A percentile compares a stretch with the other conserved stretches of the same genome.
phyloP scores from a whole-genome alignment of 2,113 vertebrate genomes.

The Speoplatyrhinus poulsoni region DNA sequence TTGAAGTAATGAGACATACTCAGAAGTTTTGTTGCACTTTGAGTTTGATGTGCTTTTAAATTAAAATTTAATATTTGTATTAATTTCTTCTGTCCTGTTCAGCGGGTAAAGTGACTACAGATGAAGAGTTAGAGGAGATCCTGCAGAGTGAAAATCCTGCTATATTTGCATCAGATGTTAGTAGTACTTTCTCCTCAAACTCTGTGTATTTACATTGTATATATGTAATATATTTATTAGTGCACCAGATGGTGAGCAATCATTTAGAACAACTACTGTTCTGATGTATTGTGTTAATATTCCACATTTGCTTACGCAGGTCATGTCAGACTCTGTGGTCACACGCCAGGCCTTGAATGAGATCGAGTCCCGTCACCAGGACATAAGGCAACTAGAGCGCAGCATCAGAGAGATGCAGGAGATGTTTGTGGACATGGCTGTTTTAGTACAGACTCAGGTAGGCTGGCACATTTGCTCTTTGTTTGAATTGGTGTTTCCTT shows the following conservation, averaged over 20 bases:
- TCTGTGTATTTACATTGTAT: background rate
- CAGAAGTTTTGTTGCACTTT: background rate
- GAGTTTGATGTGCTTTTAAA: background rate
- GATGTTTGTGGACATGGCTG: constrained; percentile 86
- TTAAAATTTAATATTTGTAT: background rate
- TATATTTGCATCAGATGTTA: constrained; percentile 87
- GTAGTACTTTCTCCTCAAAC: constrained; percentile 33
- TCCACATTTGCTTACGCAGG: constrained; percentile 62
- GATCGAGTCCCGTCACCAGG: constrained; percentile 87
- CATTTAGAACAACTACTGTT: too few species aligned
- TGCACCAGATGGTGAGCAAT: too few species aligned
- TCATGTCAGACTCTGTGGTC: constrained; percentile 78
- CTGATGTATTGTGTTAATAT: too few species aligned
- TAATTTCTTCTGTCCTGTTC: constrained; percentile 18
- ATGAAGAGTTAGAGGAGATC: constrained; percentile 90
- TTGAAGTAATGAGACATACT: background rate
- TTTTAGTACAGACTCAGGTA: constrained; percentile 89
- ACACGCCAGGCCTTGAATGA: constrained; percentile 85
- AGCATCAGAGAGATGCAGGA: constrained; percentile 87
- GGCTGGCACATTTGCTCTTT: background rate
- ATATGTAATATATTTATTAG: background rate
- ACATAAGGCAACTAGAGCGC: constrained; percentile 86
- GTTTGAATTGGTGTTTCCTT: background rate
- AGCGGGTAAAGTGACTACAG: constrained; percentile 87
- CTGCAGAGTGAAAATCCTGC: constrained; percentile 82